Evolutionary conservation across 2,797 vertebrate species (phyloP).

Genomic region (Alectoris magna): DNA sequence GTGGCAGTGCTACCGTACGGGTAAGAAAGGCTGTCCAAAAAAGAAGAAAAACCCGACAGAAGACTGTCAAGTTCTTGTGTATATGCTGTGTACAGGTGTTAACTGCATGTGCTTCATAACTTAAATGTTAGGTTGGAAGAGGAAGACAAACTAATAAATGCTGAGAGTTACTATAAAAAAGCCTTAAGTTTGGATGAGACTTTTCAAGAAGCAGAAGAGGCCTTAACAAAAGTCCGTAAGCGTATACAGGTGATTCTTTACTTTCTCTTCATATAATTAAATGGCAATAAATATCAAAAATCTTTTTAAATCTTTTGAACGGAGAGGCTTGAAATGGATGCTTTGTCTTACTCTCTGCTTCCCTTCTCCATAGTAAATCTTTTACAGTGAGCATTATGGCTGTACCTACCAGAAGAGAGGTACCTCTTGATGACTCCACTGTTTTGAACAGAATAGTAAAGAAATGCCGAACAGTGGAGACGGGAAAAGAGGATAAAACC

Average conservation of each 20-base stretch:
- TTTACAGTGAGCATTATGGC: conserved; percentile 54
- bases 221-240: conserved; percentile 89
- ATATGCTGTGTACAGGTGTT: neutral
- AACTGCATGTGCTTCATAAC: neutral
- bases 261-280: conserved; percentile 74
- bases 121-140: conserved; percentile 88
- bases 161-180: conserved; percentile 92
- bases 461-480: neutral
- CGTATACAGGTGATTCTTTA: conserved; percentile 96
- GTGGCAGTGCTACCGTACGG: too few relatives aligned
- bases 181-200: conserved; percentile 89
- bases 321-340: neutral
- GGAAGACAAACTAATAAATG: conserved; percentile 95
- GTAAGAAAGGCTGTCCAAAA: neutral
- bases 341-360: conserved; percentile 38
- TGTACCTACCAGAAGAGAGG: conserved; percentile 49
- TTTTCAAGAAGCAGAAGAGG: conserved; percentile 92
- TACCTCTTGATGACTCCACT: neutral
- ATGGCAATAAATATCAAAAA: neutral
- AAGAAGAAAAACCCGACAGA: neutral
- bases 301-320: neutral
- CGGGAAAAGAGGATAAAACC: neutral
- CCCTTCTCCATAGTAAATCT: conserved; percentile 3
- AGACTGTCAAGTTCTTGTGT: neutral
- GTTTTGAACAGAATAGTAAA: neutral